phyloP scores from a whole-genome alignment of 2,888 invertebrate genomes.

The Andricus quercusramuli region DNA sequence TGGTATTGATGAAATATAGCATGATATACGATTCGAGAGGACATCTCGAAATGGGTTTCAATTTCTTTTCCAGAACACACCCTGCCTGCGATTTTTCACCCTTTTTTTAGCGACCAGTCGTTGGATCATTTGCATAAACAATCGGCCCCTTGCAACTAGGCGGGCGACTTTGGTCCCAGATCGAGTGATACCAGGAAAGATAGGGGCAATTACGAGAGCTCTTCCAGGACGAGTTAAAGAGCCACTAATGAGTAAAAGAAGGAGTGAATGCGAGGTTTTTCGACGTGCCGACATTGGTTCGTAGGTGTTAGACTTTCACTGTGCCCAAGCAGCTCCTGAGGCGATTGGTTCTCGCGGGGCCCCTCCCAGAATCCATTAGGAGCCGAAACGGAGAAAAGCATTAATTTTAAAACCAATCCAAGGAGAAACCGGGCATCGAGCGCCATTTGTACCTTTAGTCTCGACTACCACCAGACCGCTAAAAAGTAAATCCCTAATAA shows the following conservation, averaged over 20 bases:
- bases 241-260: constrained; percentile 60
- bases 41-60: constrained; percentile 15
- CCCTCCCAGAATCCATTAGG: constrained; percentile 73
- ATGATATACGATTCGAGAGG: constrained; percentile 23
- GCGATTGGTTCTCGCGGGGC: constrained; percentile 75
- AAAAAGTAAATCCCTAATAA: constrained; percentile 58
- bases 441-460: constrained; percentile 69
- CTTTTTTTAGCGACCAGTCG: constrained; percentile 13
- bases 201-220: constrained; percentile 54
- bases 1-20: constrained; percentile 31
- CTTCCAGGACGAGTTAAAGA: constrained; percentile 56
- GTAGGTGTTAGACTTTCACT: constrained; percentile 73
- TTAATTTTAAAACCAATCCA: constrained; percentile 75
- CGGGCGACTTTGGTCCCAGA: constrained; percentile 44
- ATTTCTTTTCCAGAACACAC: constrained; percentile 18
- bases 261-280: constrained; percentile 53
- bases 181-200: constrained; percentile 51
- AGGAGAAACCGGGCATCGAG: constrained; percentile 66
- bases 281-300: constrained; percentile 64
- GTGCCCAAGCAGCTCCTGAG: constrained; percentile 59
- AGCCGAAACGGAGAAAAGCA: constrained; percentile 74
- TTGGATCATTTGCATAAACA: constrained; percentile 46
- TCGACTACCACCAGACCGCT: constrained; percentile 44
- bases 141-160: constrained; percentile 44
- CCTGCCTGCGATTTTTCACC: not conserved